Evolutionary conservation across 2,797 vertebrate species (phyloP).

Genomic region (Poecilia wingei): DNA sequence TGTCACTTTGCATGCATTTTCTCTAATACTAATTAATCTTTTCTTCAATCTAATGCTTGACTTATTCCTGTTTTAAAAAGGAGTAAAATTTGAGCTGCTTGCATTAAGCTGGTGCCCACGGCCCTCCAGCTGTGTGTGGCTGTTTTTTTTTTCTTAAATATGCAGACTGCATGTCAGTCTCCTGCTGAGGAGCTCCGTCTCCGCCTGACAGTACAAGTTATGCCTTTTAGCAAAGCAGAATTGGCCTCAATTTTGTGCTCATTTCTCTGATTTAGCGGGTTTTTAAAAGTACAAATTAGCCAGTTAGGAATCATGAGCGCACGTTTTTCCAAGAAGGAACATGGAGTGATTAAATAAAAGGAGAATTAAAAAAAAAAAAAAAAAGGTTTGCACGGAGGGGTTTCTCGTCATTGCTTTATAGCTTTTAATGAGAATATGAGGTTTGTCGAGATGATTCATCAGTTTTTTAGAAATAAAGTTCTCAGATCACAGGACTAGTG

Average conservation of each 20-base stretch:
- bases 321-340: slow-evolving; percentile 1
- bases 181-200: slow-evolving; percentile 38
- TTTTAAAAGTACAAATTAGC: slow-evolving; percentile 1
- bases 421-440: not conserved
- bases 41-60: slow-evolving; percentile 9
- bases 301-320: not conserved
- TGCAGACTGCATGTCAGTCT: slow-evolving; percentile 27
- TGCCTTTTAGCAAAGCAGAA: slow-evolving; percentile 5
- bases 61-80: slow-evolving; percentile 7
- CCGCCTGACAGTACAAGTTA: slow-evolving; percentile 29
- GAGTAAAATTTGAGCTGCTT: slow-evolving; percentile 3
- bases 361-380: not conserved
- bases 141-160: slow-evolving; percentile 24
- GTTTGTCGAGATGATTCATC: not conserved
- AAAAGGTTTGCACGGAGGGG: not conserved
- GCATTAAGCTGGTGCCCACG: not conserved
- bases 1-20: not conserved
- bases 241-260: slow-evolving; percentile 20
- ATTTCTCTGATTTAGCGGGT: slow-evolving; percentile 23
- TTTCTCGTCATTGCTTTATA: not conserved
- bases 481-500: not conserved
- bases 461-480: not conserved
- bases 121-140: slow-evolving; percentile 35
- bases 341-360: not conserved
- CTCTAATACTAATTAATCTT: not conserved